Base-by-base conservation (phyloP, 2,888 invertebrate species). In the Malachius bipustulatus region DNA sequence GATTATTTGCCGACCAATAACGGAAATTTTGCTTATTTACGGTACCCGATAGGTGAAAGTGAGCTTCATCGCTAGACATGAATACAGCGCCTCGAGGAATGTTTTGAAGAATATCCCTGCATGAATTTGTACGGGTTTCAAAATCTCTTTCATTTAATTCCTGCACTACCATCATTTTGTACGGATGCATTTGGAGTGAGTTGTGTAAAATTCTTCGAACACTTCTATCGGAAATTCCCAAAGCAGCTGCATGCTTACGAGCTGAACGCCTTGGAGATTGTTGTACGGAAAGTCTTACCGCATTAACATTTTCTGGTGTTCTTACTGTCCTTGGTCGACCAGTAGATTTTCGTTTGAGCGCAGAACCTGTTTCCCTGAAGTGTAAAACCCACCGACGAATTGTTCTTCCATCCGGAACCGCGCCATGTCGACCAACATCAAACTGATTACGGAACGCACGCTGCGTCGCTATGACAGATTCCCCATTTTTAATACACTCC, bases 61-160 rank as follows among this genome's bases (percentile, higher is more conserved):
- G 34, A 9, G 34, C 34, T 34, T 34, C 32, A 12, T 34, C 34
- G 19, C 34, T 34, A 6, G 26, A 12, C 34, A 15, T 27, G 13
- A 26, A 28, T 13, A 34, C 14, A 11, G 28, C 27, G 15, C 4
- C 13, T 10, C 16, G 15, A n/a, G 34, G 34, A 6, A 30, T 14
- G 6, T 9, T 10, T 29, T 26, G 14, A 14, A 32, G 32, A 4
- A 32, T 32, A 4, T 12, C 34, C 15, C 24, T 12, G 19, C 16
- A 32, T n/a, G n/a, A n/a, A n/a, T n/a, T n/a, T n/a, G n/a, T n/a
- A n/a, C n/a, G n/a, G n/a, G n/a, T n/a, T 19, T 19, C n/a, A 19
- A n/a, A 19, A 19, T 19, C 24, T 19, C 24, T 19, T n/a, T 19
- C 24, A 19, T n/a, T 19, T 19, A 19, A 19, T n/a, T 19, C 24